Evolutionary conservation across 2,113 vertebrate genomes (phyloP).

Genomic region (Zosterops borbonicus): DNA sequence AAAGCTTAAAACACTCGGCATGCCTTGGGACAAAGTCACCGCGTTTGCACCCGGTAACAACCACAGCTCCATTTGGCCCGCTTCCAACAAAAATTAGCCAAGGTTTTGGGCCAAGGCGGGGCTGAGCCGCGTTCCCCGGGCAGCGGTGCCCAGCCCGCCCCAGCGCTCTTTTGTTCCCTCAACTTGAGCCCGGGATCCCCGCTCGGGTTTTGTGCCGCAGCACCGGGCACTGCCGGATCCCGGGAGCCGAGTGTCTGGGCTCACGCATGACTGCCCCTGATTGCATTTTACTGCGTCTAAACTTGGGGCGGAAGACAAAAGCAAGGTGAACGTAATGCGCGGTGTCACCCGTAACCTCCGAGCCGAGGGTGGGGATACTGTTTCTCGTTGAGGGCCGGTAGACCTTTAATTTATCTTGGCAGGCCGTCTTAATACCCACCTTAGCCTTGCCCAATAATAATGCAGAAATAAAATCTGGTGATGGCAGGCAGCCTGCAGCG

Average conservation of each 20-base stretch:
- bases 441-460: slow-evolving; percentile 36
- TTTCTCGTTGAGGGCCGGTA: slow-evolving; percentile 19
- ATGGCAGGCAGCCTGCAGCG: slow-evolving; percentile 14
- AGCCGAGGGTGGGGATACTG: slow-evolving; percentile 37
- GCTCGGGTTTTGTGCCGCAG: not conserved
- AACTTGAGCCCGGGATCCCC: not conserved
- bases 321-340: slow-evolving; percentile 35
- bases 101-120: not conserved
- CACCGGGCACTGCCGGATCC: not conserved
- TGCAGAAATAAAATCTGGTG: slow-evolving; percentile 41
- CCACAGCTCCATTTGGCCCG: not conserved
- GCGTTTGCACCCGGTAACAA: not conserved
- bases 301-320: slow-evolving; percentile 55
- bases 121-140: not conserved
- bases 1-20: not conserved
- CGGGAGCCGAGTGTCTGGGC: not conserved
- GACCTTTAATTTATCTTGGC: slow-evolving; percentile 61
- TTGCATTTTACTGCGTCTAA: not conserved
- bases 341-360: slow-evolving; percentile 18
- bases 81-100: not conserved
- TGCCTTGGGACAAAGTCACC: slow-evolving; percentile 13
- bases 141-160: not conserved
- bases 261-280: not conserved
- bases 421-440: slow-evolving; percentile 35
- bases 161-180: slow-evolving; percentile 5